A percentile compares a stretch with the other conserved stretches of the same genome.
phyloP scores from a whole-genome alignment of 2,888 invertebrate genomes.

The Amaurobius ferox region DNA sequence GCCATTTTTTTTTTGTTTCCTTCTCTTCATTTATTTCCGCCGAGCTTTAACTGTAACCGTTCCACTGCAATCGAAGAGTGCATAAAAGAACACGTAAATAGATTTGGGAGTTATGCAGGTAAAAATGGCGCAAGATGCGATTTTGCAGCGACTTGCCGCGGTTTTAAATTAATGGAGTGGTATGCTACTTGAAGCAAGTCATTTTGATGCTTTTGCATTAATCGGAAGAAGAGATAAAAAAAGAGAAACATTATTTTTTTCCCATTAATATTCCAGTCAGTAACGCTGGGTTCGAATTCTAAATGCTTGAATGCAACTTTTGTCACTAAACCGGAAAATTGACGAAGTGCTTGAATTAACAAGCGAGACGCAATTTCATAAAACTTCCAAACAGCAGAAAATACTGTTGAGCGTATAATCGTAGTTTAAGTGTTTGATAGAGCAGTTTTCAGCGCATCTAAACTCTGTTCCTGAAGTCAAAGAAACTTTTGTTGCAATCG shows the following conservation, averaged over 20 bases:
- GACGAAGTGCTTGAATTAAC: slow-evolving; percentile 16
- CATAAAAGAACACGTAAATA: slow-evolving; percentile 51
- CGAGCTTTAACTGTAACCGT: slow-evolving; percentile 45
- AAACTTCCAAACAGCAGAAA: not conserved
- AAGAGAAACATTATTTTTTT: not conserved
- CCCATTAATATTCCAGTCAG: slow-evolving; percentile 8
- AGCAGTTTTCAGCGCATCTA: no score
- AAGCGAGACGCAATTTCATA: slow-evolving; percentile 6
- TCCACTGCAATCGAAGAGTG: slow-evolving; percentile 31
- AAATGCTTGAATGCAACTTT: slow-evolving; percentile 13
- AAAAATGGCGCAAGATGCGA: slow-evolving; percentile 27
- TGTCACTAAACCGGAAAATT: slow-evolving; percentile 14
- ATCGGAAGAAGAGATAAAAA: not conserved
- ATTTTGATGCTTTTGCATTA: slow-evolving; percentile 2
- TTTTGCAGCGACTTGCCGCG: not conserved
- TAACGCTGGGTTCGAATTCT: not conserved
- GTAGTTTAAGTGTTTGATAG: no score
- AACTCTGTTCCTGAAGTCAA: no score
- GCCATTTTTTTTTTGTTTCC: slow-evolving; percentile 8
- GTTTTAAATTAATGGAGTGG: slow-evolving; percentile 8
- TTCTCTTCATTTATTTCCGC: slow-evolving; percentile 18
- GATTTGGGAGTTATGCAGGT: slow-evolving; percentile 10
- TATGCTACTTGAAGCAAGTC: slow-evolving; percentile 14
- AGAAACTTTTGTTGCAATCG: no score
- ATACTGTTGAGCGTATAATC: no score